Evolutionary conservation across 2,797 vertebrate genomes (phyloP), one percentile per base, ranked within the genome.

Genomic region (Onychomys arenicola): DNA sequence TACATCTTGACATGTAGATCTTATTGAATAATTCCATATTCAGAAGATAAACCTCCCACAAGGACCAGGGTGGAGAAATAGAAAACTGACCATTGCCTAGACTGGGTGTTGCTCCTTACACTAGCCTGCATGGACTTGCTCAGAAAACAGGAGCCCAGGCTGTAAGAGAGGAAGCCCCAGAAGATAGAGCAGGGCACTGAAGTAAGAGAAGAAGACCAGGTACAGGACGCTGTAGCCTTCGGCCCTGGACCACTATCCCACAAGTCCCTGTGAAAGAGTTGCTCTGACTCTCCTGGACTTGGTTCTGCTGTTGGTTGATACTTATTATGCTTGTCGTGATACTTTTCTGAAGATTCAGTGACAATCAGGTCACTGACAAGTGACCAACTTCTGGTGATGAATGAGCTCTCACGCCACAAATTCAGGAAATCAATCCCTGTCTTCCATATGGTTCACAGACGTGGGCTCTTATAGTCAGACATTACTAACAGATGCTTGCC

Each of bases 1-100:
- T 94, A 55, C 9, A 83, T 86, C 93, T 94, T 85, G 71, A 59
- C 19, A 46, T 75, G 59, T 76, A 92, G 32, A 49, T n/a, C 59
- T 89, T 91, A 57, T 87, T 87, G 19, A 85, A 77, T 46, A 73
- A 89, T 43, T 19, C 37, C 29, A 9, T 37, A 23, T 37, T 94
- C 73, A 73, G 90, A 91, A 90, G 73, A 43, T 52, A 92, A 95
- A 63, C 2, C 12, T 11, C 17, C 90, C 63, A 40, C 75, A 82
- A 63, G 78, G 46, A 81, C 16, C 37, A 59, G 43, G 65, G 73
- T 78, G 55, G 83, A 46, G 40, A 84, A 91, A 67, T 40, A 91
- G 65, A 82, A 46, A 9, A 55, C 29, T 89, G 61, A 71, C 10
- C 21, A 81, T 55, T 85, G 34, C 23, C 65, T 71, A 32, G 49